Conservation (phyloP, 2,797 vertebrate species). For the Sebastes jordani region DNA sequence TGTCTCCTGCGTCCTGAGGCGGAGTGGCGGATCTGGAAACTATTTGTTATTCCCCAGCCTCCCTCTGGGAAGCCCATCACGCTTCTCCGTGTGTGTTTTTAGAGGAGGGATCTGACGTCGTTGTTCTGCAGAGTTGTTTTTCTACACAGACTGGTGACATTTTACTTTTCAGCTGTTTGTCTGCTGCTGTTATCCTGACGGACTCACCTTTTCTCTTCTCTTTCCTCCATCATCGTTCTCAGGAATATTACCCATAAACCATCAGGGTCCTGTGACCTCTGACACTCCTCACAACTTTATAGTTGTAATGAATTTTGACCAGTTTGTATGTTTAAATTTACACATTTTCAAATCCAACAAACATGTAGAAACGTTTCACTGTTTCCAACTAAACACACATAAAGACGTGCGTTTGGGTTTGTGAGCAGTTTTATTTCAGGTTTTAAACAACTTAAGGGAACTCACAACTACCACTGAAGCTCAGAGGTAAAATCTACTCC, state of each 20-base stretch:
- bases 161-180: conserved; percentile 23
- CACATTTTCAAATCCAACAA: neutral
- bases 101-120: neutral
- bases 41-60: conserved; percentile 66
- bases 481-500: too few species aligned
- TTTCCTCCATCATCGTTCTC: neutral
- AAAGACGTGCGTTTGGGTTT: rapidly evolving
- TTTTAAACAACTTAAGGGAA: neutral
- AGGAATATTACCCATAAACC: neutral
- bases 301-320: neutral
- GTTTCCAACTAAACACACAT: neutral
- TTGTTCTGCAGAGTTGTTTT: conserved; percentile 6
- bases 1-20: conserved; percentile 56
- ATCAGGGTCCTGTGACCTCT: neutral
- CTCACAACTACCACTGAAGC: too few species aligned
- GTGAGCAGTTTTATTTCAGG: neutral
- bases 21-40: conserved; percentile 65
- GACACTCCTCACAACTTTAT: neutral
- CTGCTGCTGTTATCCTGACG: neutral
- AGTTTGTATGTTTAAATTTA: neutral
- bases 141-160: neutral
- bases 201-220: neutral
- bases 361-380: neutral
- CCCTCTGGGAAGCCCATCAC: conserved; percentile 38
- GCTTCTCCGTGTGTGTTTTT: neutral